A percentile compares a stretch with the other conserved stretches of the same genome.
Conservation (phyloP, 2,113 vertebrate genomes). For the Pampusana beccarii region DNA sequence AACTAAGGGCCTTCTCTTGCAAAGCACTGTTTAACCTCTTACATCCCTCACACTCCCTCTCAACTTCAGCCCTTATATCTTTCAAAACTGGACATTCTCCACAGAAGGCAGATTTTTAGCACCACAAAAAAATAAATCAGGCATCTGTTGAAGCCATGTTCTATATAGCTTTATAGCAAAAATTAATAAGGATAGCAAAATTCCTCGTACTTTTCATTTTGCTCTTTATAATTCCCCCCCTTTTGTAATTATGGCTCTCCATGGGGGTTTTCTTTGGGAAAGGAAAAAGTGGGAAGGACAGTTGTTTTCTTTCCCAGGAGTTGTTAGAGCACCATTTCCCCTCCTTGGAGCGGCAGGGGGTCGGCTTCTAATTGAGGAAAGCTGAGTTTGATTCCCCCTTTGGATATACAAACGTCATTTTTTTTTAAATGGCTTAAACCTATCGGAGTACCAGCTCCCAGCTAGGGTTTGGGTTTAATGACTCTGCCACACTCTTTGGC, state of each 20-base stretch:
- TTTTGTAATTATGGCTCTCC: not conserved
- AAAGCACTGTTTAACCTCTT: not conserved
- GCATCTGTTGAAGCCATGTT: not conserved
- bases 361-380: not conserved
- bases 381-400: not conserved
- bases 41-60: not conserved
- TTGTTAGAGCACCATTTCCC: not conserved
- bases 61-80: not conserved
- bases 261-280: not conserved
- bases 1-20: not conserved
- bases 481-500: conserved; percentile 25
- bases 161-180: not conserved
- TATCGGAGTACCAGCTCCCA: not conserved
- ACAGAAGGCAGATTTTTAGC: not conserved
- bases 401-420: not conserved
- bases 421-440: not conserved
- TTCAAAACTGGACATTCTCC: not conserved
- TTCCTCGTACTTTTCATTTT: not conserved
- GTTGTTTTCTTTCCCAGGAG: conserved; percentile 22
- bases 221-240: not conserved
- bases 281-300: not conserved
- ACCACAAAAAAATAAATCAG: not conserved
- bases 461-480: not conserved
- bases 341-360: not conserved
- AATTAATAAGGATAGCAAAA: not conserved